Base-by-base conservation (phyloP, 1,140 invertebrate species). In the Papilio aristodemus region DNA sequence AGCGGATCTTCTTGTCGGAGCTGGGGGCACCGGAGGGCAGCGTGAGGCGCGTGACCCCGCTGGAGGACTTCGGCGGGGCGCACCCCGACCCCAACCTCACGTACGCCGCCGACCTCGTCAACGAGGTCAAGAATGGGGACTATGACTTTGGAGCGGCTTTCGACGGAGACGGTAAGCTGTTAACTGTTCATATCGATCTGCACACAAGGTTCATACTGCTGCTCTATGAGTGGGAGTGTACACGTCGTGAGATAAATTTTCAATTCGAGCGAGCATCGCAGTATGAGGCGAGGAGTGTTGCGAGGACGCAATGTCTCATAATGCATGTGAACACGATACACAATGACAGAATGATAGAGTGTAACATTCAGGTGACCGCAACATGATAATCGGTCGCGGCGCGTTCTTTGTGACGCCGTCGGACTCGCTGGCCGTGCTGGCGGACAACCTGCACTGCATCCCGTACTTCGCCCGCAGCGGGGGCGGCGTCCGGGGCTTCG, bases 81-180 rank as follows among this genome's bases (percentile, higher is more conserved):
- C 99, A 99, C 92, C 99, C 99, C 0, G 99, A 99, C 93, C 99
- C 99, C 19, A 99, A 99, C 93, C 93, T 99, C 37, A 99, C 98
- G 0, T 99, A 99, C 92, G 98, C 98, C 13, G 95, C 95, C 57
- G 95, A 97, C 84, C 93, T 99, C 37, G 97, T 99, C 0, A 89
- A 91, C 54, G 87, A 94, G 3, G 93, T 99, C 62, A 94, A 95
- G 79, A 93, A 94, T 75, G 96, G 96, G 1, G 94, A 95, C 63
- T 97, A 97, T 85, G 97, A 98, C 88, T 96, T 99, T 83, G 99
- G 99, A 39, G 98, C 97, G 38, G 99, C 99, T 59, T 99, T 99
- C 91, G 99, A 99, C 93, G 99, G 99, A 9, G 99, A 99, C 92
- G 98, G 88, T 90, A 60, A 78, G 81, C 63, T 10, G 27, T n/a